Evolutionary conservation across 2,888 invertebrate genomes (phyloP), one percentile per base, ranked within the genome.

Genomic region (Leucoptera coffeella): DNA sequence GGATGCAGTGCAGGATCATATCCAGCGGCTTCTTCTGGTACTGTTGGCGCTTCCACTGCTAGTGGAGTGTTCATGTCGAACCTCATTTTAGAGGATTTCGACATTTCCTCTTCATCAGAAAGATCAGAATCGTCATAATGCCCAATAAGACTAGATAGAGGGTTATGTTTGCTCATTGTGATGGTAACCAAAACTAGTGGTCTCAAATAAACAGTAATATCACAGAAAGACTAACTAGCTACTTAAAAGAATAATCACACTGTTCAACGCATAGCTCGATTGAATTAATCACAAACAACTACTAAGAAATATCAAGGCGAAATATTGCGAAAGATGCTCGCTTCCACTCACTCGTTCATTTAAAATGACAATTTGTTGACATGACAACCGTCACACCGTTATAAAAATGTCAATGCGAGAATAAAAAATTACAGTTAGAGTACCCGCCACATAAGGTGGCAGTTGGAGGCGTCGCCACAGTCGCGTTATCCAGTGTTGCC

Each of bases 91-190:
- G 27, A 25, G 7, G 29, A 26, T 9, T 26, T 30, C 12, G 29
- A 40, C 44, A 15, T 32, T 15, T 30, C 38, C 23, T 42, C 41
- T 4, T 65, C 65, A 2, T 55, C 51, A n/a, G n/a, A n/a, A 2
- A 62, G 62, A 12, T 58, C 67, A 2, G 65, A 64, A 41, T 65
- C 65, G 5, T 58, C 65, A 32, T 69, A 69, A 35, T 45, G 55
- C 8, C 52, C 59, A 10, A 67, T 42, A 28, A 67, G 42, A 13
- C 62, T 54, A 28, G 48, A 50, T 30, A 67, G 38, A 8, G 65
- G 54, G 35, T 64, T 65, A 3, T 37, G 31, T 38, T 57, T 59
- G 62, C 67, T 65, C 65, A 67, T 64, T 30, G 31, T 40, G 6
- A 17, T 7, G 9, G 17, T 17, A 17, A 17, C 6, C 17, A 17